phyloP scores from a whole-genome alignment of 2,797 vertebrate genomes.

The Rhinogobio ventralis region DNA sequence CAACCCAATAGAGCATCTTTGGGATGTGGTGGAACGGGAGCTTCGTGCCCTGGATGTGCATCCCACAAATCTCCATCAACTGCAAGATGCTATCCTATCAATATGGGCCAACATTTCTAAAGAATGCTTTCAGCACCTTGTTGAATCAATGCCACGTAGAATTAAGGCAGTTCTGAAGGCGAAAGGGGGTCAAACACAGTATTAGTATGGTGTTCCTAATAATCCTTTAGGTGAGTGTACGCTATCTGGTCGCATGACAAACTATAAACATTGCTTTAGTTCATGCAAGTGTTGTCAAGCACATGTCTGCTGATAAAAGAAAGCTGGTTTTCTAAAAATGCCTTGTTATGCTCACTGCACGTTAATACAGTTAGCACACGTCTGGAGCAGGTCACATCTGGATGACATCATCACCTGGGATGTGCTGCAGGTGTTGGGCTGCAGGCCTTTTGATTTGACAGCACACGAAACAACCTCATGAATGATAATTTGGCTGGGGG shows the following conservation, averaged over 20 bases:
- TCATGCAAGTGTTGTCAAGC: background rate
- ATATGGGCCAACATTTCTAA: too few relatives aligned
- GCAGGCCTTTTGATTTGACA: constrained; percentile 28
- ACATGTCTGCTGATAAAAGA: background rate
- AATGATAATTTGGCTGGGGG: constrained; percentile 47
- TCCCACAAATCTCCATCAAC: too few relatives aligned
- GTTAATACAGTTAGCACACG: background rate
- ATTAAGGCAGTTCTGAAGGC: too few relatives aligned
- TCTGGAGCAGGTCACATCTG: constrained; percentile 25
- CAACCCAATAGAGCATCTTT: too few relatives aligned
- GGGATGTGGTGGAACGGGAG: too few relatives aligned
- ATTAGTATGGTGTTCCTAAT: too few relatives aligned
- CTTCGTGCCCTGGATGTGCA: too few relatives aligned
- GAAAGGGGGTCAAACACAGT: too few relatives aligned
- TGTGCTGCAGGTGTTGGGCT: constrained; percentile 19
- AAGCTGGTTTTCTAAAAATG: background rate
- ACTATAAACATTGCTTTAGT: background rate
- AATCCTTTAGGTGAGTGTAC: too few relatives aligned
- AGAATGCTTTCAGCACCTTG: too few relatives aligned
- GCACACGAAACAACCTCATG: constrained; percentile 36
- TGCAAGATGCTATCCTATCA: too few relatives aligned
- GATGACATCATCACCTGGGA: constrained; percentile 29
- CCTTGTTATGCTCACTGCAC: background rate
- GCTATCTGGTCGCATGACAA: background rate
- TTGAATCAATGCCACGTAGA: too few relatives aligned